These are phyloP conservation scores for Phenacoccus solenopsis DNA, from an alignment of 1,140 invertebrate genomes.

Conservation along the genomic window DNA sequence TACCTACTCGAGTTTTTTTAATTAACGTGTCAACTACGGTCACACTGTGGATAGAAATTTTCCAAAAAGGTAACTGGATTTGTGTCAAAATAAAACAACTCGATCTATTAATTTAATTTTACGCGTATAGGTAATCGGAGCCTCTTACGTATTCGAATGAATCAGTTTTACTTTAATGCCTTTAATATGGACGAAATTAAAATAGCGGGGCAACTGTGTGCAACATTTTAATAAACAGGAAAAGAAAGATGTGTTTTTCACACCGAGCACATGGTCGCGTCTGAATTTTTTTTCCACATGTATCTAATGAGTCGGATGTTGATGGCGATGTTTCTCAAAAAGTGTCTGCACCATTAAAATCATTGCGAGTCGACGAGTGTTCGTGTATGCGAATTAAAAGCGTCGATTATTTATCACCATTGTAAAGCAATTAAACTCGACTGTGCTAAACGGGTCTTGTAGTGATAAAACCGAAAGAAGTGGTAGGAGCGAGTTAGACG, in stretches of 20 bases:
- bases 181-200: no score
- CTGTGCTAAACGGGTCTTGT: background rate
- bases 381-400: background rate
- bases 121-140: no score
- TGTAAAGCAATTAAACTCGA: background rate
- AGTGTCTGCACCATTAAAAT: background rate
- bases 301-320: constrained; percentile 1
- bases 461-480: background rate
- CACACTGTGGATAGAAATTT: no score
- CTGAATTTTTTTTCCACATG: background rate
- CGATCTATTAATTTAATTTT: no score
- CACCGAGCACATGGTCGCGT: background rate
- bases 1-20: no score
- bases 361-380: no score
- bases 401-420: background rate
- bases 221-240: background rate
- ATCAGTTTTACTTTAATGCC: no score
- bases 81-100: no score
- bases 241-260: background rate
- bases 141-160: no score
- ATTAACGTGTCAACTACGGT: no score
- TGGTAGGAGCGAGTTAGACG: background rate
- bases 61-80: no score
- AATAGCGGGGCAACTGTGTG: no score
- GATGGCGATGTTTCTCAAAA: background rate